Conservation (phyloP, 2,888 invertebrate species). For the Eristalis arbustorum region DNA sequence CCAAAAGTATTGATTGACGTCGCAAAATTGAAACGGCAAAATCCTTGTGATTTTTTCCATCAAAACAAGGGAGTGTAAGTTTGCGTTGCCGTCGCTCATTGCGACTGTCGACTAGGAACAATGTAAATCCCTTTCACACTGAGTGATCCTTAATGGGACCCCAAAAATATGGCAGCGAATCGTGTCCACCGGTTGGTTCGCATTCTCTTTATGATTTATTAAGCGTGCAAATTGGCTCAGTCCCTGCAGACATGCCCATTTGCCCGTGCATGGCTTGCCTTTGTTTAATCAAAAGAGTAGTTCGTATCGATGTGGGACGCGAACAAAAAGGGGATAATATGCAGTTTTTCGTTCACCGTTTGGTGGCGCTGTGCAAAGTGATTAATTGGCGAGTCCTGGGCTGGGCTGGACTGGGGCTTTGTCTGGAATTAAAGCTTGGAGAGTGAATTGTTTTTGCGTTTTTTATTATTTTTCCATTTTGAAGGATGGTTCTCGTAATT, state of each 20-base stretch:
- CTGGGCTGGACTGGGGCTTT: neutral
- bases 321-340: neutral
- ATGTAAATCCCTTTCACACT: neutral
- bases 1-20: conserved; percentile 52
- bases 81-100: neutral
- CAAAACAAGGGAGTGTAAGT: neutral
- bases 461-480: no score
- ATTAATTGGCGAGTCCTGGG: neutral
- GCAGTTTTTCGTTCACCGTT: neutral
- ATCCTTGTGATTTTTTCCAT: neutral
- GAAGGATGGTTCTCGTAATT: neutral
- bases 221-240: conserved; percentile 42
- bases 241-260: conserved; percentile 12
- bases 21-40: neutral
- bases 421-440: neutral
- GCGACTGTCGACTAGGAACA: neutral
- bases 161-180: neutral
- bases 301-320: neutral
- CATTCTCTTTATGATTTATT: conserved; percentile 33
- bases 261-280: conserved; percentile 18
- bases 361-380: no score
- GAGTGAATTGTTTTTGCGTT: no score
- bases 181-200: conserved; percentile 9
- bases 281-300: neutral
- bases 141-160: neutral